Percentiles rank a stretch among this genome's conserved stretches.
Conservation (phyloP, 2,888 invertebrate species). For the Acleris laterana region DNA sequence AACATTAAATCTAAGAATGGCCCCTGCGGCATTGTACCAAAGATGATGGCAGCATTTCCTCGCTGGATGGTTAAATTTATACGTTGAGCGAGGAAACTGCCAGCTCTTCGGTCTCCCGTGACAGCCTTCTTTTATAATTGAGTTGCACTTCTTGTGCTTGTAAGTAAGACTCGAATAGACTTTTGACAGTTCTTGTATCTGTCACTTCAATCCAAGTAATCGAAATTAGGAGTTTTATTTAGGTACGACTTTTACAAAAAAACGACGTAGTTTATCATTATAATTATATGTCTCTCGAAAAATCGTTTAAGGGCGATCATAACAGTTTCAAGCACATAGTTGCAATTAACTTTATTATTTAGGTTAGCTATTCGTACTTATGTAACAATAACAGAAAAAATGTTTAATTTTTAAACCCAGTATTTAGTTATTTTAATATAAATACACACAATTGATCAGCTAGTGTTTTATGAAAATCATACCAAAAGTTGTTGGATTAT, state of each 20-base stretch:
- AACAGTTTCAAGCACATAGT: slow-evolving; percentile 22
- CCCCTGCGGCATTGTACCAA: too few relatives aligned
- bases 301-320: not conserved
- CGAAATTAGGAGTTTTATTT: slow-evolving; percentile 46
- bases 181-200: slow-evolving; percentile 53
- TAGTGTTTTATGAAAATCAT: slow-evolving; percentile 32
- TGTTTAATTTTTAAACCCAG: slow-evolving; percentile 38
- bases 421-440: slow-evolving; percentile 42
- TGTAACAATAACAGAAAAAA: slow-evolving; percentile 78
- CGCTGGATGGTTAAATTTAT: too few relatives aligned
- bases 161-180: slow-evolving; percentile 13
- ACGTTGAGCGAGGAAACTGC: too few relatives aligned
- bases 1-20: too few relatives aligned
- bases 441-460: not conserved
- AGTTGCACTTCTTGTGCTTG: not conserved
- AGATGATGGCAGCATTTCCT: too few relatives aligned
- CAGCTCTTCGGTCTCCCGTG: too few relatives aligned
- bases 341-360: slow-evolving; percentile 45
- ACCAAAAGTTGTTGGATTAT: slow-evolving; percentile 9
- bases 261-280: slow-evolving; percentile 46
- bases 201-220: slow-evolving; percentile 54
- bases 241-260: slow-evolving; percentile 58
- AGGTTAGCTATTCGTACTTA: slow-evolving; percentile 79
- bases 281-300: slow-evolving; percentile 40
- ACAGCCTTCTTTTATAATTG: too few relatives aligned